Conservation (phyloP, 2,888 invertebrate genomes). For the Melanotus villosus region DNA sequence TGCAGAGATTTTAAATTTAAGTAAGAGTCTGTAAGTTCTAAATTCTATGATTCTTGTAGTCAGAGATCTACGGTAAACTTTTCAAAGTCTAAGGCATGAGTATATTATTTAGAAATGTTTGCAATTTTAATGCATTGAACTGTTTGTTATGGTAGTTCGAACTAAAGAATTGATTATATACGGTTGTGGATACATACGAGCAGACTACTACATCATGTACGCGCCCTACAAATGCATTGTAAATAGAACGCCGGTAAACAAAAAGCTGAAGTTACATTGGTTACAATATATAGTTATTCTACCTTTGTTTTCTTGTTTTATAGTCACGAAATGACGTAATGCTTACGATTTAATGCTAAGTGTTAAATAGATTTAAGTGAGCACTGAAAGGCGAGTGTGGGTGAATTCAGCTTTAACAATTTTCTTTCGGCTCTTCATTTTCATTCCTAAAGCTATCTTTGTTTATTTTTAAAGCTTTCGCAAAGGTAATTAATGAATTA, state of each 20-base stretch:
- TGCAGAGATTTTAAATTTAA: too few species aligned
- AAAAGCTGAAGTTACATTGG: background rate
- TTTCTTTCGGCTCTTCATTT: too few species aligned
- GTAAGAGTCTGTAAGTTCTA: too few species aligned
- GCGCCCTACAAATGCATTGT: slow-evolving; percentile 11
- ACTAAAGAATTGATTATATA: slow-evolving; percentile 16
- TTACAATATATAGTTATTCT: background rate
- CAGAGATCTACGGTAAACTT: background rate
- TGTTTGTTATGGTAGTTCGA: slow-evolving; percentile 13
- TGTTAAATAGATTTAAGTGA: background rate
- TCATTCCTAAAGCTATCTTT: too few species aligned
- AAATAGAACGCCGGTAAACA: background rate
- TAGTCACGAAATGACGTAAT: background rate
- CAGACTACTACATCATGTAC: slow-evolving; percentile 15
- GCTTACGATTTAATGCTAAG: too few species aligned
- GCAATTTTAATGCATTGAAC: background rate
- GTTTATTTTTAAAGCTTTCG: too few species aligned
- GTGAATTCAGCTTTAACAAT: too few species aligned
- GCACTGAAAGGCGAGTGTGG: too few species aligned
- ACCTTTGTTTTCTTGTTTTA: background rate
- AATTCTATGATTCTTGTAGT: background rate
- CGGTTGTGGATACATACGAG: background rate
- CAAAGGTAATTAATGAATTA: too few species aligned
- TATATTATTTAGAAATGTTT: slow-evolving; percentile 10
- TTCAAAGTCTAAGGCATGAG: background rate